Base-by-base conservation (phyloP, 2,113 vertebrate genomes). In the Epinephelus moara region DNA sequence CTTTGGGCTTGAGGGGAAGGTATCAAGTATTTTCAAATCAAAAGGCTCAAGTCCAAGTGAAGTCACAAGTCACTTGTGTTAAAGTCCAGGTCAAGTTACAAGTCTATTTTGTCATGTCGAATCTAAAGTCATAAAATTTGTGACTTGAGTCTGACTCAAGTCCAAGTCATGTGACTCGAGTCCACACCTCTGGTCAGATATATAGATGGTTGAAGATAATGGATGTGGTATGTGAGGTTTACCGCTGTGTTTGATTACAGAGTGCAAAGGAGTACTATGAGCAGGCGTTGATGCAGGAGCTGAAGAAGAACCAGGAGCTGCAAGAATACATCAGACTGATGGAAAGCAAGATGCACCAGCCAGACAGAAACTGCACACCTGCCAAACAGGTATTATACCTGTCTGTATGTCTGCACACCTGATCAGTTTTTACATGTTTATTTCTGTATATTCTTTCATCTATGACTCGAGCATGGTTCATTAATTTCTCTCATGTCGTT, bases 301-400 rank as follows among this genome's bases (percentile, higher is more conserved):
- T 96, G 64, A 96, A 94, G 91, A 96, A 94, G 90, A 96, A 96
- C 84, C 95, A 96, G 82, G 94, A 96, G 45, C 91, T 96, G 33
- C 96, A 96, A 70, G 94, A 95, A 30, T 95, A 96, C n/a, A 79
- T 96, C 81, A 87, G 92, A 15, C 63, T 94, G 25, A 69, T 96
- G 55, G 96, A 97, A 85, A 91, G 19, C 69, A 90, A 87, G 27
- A 71, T 90, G 53, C 91, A 93, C 47, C 88, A 85, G 23, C 77
- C 76, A 86, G 80, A 90, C 27, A 89, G 87, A 70, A 85, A 86
- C 70, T 85, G 81, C 79, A 69, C 72, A 70, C 72, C 59, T 60
- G 76, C 74, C 59, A 82, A 82, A 72, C 89, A 92, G 90, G 95
- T 96, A 91, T 19, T 33, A 7, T 2, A 52, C 8, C 45, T 30